phyloP scores from a whole-genome alignment of 1,140 invertebrate species.

The Homarus americanus region DNA sequence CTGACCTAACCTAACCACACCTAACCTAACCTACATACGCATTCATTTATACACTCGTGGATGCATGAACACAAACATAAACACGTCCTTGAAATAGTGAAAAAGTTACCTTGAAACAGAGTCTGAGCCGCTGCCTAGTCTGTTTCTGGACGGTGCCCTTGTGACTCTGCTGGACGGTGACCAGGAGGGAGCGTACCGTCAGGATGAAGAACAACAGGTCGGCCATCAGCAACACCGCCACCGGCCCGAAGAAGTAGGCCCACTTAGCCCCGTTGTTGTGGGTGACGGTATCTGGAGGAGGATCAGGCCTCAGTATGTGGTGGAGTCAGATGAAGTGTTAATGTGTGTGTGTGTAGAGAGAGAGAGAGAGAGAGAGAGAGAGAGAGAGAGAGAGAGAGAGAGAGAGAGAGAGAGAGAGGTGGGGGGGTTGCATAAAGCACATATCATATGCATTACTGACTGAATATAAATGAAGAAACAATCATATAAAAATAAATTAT shows the following conservation, averaged over 20 bases:
- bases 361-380: no score
- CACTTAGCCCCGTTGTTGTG: slow-evolving; percentile 73
- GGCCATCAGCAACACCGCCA: slow-evolving; percentile 71
- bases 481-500: no score
- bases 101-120: slow-evolving; percentile 70
- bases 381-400: slow-evolving; percentile 21
- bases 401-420: neutral
- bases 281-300: slow-evolving; percentile 42
- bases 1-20: no score
- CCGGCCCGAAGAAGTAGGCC: slow-evolving; percentile 74
- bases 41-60: no score
- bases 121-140: slow-evolving; percentile 67
- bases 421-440: no score
- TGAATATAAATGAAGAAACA: no score
- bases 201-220: slow-evolving; percentile 74
- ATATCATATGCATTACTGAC: no score
- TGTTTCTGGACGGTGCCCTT: slow-evolving; percentile 73
- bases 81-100: no score
- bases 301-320: neutral
- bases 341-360: no score
- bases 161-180: slow-evolving; percentile 73
- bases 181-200: slow-evolving; percentile 71
- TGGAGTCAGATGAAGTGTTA: neutral
- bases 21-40: no score
- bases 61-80: no score